Conservation (phyloP, 2,888 invertebrate species). For the Caenorhabditis angaria region DNA sequence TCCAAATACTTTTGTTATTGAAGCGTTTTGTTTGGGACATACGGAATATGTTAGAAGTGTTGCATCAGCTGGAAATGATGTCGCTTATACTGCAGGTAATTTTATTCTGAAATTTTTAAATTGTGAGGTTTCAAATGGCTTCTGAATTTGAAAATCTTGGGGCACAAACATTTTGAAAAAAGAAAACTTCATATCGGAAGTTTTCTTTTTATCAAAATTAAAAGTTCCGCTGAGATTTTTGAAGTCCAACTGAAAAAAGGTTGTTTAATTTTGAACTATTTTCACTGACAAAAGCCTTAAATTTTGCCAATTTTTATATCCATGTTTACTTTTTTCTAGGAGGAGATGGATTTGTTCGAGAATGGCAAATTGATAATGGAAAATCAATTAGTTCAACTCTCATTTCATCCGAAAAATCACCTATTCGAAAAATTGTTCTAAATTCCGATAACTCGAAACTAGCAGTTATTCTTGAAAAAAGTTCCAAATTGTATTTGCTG, state of each 20-base stretch:
- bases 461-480: slow-evolving; percentile 15
- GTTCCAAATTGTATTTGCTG: slow-evolving; percentile 1
- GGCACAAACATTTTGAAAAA: too few species aligned
- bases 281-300: not conserved
- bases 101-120: not conserved
- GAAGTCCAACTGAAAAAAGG: too few species aligned
- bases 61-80: slow-evolving; percentile 15
- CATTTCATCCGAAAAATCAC: slow-evolving; percentile 6
- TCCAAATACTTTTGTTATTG: slow-evolving; percentile 55
- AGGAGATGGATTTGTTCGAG: slow-evolving; percentile 33
- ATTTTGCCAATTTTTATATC: not conserved
- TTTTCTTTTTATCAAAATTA: too few species aligned
- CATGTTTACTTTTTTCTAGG: slow-evolving; percentile 22
- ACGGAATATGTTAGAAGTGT: slow-evolving; percentile 45
- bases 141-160: not conserved
- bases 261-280: too few species aligned
- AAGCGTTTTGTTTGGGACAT: slow-evolving; percentile 56
- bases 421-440: slow-evolving; percentile 24
- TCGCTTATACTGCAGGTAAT: slow-evolving; percentile 41
- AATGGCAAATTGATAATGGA: slow-evolving; percentile 30
- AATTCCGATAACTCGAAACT: slow-evolving; percentile 6
- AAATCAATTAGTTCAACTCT: not conserved
- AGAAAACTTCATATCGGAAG: too few species aligned
- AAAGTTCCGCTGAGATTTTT: too few species aligned
- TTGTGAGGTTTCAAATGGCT: not conserved